Evolutionary conservation across 2,797 vertebrate genomes (phyloP), one percentile per base, ranked within the genome.

Genomic region (Myoxocephalus aenaeus): DNA sequence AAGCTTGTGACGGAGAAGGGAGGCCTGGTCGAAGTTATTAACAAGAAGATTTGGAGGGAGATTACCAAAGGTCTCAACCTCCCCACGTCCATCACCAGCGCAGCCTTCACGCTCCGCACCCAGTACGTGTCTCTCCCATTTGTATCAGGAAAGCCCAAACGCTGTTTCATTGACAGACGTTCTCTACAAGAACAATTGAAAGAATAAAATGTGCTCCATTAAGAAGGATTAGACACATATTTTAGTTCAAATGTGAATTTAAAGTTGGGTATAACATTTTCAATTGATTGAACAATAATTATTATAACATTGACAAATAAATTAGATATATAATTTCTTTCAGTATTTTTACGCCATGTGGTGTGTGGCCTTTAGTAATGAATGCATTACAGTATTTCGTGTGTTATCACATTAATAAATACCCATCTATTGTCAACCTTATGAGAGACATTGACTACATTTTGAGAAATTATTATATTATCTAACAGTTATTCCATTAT

Each of bases 31-130:
- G 98, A 99, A 90, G 98, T 99, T 86, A 99, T 99, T 93, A 99
- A 99, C 94, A 98, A 98, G 94, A 99, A 99, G 94, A 98, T 99
- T 91, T 99, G 98, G 98, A 95, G 97, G 20, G 98, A 99, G 92
- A 99, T 99, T 94, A 99, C 98, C 81, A 99, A 97, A 87, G 98
- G 98, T 68, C 97, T 99, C 86, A 98, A 97, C 90, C 96, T 99
- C 56, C 98, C 98, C 87, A 98, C 98, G 66, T 99, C 98, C 84
- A 99, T 99, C 94, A 99, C 98, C 89, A 99, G 98, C 0, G 98
- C 98, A 22, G 98, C 98, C 87, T 99, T 99, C 94, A 99, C 98
- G 6, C 96, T 99, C n/a, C 96, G 98, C 84, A 99, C 98, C 1
- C 98, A 99, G 98, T 99, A 94, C 84, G 98, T 97, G 0, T 67